A percentile compares a stretch with the other conserved stretches of the same genome.
These are phyloP conservation scores for Chiloscyllium punctatum DNA, from an alignment of 2,797 vertebrate species.

Conservation along the genomic window DNA sequence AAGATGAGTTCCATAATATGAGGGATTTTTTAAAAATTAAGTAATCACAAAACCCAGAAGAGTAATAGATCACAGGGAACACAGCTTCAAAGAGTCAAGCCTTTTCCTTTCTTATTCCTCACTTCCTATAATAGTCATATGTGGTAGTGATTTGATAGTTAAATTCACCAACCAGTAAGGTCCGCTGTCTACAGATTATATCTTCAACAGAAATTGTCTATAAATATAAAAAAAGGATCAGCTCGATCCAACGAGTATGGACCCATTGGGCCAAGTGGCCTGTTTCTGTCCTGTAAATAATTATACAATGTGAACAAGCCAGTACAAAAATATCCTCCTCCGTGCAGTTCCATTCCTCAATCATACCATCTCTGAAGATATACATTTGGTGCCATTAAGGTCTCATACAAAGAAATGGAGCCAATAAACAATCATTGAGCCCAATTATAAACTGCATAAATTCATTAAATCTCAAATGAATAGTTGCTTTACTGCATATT, in stretches of 20 bases:
- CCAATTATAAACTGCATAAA: neutral
- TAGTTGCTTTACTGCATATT: neutral
- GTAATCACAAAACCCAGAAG: too few species aligned
- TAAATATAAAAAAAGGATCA: neutral
- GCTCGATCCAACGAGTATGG: neutral
- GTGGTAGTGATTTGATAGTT: too few species aligned
- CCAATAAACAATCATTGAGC: neutral
- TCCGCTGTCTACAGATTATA: too few species aligned
- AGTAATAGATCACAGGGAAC: too few species aligned
- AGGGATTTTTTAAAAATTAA: too few species aligned
- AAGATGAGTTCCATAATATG: too few species aligned
- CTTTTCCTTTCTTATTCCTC: too few species aligned
- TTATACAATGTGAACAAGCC: neutral
- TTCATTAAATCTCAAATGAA: neutral
- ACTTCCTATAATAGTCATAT: too few species aligned
- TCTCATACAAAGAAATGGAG: neutral
- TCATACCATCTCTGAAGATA: neutral
- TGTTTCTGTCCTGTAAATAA: neutral
- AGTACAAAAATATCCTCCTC: neutral
- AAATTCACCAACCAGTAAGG: too few species aligned
- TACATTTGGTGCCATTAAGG: neutral
- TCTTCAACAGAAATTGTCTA: too few species aligned
- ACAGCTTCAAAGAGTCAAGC: too few species aligned
- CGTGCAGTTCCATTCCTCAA: neutral
- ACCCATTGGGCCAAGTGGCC: neutral